Evolutionary conservation across 2,888 invertebrate genomes (phyloP).

Genomic region (Scaptomyza polygonia): DNA sequence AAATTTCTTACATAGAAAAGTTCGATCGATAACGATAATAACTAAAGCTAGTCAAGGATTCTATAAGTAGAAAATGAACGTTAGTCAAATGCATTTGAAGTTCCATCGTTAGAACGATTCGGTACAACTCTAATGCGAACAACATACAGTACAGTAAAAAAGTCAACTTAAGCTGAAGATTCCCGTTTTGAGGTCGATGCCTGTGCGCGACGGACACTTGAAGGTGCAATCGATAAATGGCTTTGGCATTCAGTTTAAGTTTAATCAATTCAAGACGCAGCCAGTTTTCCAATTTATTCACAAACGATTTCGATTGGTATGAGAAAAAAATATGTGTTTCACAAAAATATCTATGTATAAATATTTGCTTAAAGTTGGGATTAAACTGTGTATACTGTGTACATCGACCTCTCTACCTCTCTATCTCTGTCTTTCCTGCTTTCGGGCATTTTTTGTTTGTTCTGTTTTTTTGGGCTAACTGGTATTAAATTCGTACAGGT

Average conservation of each 20-base stretch:
- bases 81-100: no score
- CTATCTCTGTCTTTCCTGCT: not conserved
- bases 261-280: not conserved
- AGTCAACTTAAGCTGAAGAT: not conserved
- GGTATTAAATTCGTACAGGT: slow-evolving; percentile 61
- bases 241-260: not conserved
- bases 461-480: slow-evolving; percentile 11
- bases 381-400: slow-evolving; percentile 2
- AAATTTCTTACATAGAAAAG: no score
- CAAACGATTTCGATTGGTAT: not conserved
- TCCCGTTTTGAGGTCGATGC: not conserved
- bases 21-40: no score
- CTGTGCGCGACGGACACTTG: not conserved
- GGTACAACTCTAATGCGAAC: not conserved
- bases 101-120: not conserved
- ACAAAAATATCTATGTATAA: not conserved
- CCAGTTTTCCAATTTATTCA: not conserved
- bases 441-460: not conserved
- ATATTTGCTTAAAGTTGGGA: not conserved
- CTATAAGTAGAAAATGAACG: no score
- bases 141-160: not conserved
- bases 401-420: slow-evolving; percentile 2
- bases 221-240: slow-evolving; percentile 1
- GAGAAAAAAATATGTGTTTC: not conserved
- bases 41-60: no score